These are phyloP conservation scores for Sebastes oblongus DNA, from an alignment of 2,797 vertebrate species.

Conservation along the genomic window DNA sequence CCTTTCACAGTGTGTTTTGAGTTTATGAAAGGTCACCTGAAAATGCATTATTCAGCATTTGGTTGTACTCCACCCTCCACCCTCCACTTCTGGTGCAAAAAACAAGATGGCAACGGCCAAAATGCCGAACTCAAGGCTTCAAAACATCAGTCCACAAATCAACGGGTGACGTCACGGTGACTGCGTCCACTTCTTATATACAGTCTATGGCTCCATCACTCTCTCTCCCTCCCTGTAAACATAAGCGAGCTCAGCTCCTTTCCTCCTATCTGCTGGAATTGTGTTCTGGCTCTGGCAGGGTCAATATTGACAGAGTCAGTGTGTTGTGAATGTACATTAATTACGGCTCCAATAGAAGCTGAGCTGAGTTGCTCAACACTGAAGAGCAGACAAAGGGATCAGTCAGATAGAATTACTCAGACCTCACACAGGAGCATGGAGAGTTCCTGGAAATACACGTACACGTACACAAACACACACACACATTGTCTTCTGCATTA, in stretches of 20 bases:
- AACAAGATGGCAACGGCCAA: too few relatives aligned
- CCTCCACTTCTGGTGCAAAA: too few relatives aligned
- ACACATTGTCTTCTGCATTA: neutral
- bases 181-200: too few relatives aligned
- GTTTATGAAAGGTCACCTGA: too few relatives aligned
- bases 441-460: constrained; percentile 5
- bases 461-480: neutral
- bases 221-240: constrained; percentile 3
- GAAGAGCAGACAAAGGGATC: constrained; percentile 31
- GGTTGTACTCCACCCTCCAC: too few relatives aligned
- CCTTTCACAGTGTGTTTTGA: too few relatives aligned
- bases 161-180: too few relatives aligned
- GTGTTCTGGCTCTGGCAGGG: constrained; percentile 16
- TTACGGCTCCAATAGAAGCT: constrained; percentile 24
- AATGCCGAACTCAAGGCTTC: too few relatives aligned
- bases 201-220: neutral
- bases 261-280: constrained; percentile 17
- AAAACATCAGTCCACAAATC: too few relatives aligned
- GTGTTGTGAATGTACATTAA: constrained; percentile 33
- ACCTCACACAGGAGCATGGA: constrained; percentile 23
- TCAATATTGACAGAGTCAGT: constrained; percentile 44
- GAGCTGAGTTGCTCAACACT: constrained; percentile 32
- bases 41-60: too few relatives aligned
- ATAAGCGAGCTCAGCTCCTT: neutral
- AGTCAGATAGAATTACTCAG: constrained; percentile 27